Evolutionary conservation across 2,797 vertebrate species (phyloP).

Genomic region (Acrossocheilus wenchowensis): DNA sequence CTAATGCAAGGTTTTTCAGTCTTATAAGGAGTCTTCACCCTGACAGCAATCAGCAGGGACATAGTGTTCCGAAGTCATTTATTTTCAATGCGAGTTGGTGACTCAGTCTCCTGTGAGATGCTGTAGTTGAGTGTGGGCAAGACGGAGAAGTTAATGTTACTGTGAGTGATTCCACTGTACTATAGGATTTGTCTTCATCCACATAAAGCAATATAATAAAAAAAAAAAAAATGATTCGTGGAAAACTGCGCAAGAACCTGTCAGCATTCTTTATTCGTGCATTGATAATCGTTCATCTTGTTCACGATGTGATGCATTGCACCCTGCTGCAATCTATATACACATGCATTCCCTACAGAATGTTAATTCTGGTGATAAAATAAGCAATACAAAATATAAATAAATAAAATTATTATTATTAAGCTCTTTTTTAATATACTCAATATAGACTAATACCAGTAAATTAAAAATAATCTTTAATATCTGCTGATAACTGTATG

Average conservation of each 20-base stretch:
- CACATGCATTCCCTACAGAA: neutral
- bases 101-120: constrained; percentile 25
- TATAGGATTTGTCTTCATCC: constrained; percentile 17
- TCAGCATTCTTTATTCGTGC: neutral
- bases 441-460: neutral
- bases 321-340: neutral
- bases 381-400: neutral
- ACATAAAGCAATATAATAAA: constrained; percentile 8
- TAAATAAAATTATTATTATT: neutral
- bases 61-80: neutral
- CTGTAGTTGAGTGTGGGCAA: constrained; percentile 1
- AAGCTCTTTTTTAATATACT: neutral
- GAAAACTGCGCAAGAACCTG: neutral
- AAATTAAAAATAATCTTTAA: neutral
- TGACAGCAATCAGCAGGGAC: constrained; percentile 12
- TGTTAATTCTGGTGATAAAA: neutral
- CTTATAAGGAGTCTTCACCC: neutral
- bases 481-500: neutral
- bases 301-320: constrained; percentile 4
- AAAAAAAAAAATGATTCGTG: neutral
- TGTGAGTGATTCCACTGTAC: constrained; percentile 12
- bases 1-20: neutral
- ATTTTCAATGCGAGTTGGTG: constrained; percentile 12
- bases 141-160: neutral
- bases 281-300: constrained; percentile 11